These are phyloP conservation scores for Nothoprocta perdicaria DNA, from an alignment of 2,113 vertebrate genomes.

Conservation along the genomic window DNA sequence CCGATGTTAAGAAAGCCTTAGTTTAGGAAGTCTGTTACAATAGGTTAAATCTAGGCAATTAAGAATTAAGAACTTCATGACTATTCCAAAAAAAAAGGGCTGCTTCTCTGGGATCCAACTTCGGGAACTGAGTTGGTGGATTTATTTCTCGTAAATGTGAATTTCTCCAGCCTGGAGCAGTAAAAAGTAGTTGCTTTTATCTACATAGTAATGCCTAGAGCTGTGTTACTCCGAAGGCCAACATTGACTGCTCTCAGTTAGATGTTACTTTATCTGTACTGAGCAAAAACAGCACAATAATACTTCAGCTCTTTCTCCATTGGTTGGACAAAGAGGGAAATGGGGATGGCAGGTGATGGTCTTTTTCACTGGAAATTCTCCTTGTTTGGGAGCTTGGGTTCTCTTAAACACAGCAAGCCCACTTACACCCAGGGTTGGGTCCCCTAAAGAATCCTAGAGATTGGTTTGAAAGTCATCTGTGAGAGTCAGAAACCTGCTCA, in stretches of 20 bases:
- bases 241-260: neutral
- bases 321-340: neutral
- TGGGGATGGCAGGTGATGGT: neutral
- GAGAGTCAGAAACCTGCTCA: neutral
- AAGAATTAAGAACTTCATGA: neutral
- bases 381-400: neutral
- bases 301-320: neutral
- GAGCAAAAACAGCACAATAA: neutral
- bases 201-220: neutral
- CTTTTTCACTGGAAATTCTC: neutral
- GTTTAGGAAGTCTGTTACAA: neutral
- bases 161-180: neutral
- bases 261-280: neutral
- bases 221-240: neutral
- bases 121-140: neutral
- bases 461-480: accelerated
- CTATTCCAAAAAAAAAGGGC: neutral
- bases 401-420: neutral
- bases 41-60: neutral
- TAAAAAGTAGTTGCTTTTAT: neutral
- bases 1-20: neutral
- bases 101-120: neutral
- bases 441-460: neutral
- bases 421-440: neutral
- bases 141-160: neutral